Evolutionary conservation across 1,140 invertebrate genomes (phyloP), one percentile per base, ranked within the genome.

Genomic region (Aphelenchoides fujianensis): DNA sequence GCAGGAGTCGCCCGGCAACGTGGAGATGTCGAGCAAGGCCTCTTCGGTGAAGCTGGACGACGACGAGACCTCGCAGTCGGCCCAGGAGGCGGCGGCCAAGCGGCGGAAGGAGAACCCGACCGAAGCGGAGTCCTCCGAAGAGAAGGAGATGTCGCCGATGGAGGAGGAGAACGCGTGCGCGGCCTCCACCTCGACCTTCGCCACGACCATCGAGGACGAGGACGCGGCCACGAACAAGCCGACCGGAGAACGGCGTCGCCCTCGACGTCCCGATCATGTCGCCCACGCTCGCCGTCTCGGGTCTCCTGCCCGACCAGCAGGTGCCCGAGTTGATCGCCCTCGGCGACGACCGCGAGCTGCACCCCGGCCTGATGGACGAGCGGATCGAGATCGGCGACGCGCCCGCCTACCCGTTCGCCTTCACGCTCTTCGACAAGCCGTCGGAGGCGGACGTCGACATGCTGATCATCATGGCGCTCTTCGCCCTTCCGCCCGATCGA

Each of bases 391-490:
- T 66, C 16, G 63, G 63, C 36, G n/a, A 36, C 1, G 53, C 16
- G 37, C 63, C 63, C 12, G 12, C 12, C 12, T 66, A 36, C 32
- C 63, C 63, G 3, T 66, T 66, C 32, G 16, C 63, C 12, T 66
- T 66, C 63, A 30, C 31, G n/a, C 31, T 66, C 16, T 66, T 66
- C 16, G 63, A 66, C 32, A 30, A 35, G 16, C 27, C 63, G 1
- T 19, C 12, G 27, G 63, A 36, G 31, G 19, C 31, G n/a, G 63
- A 66, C n/a, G 63, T 66, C 32, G 63, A 66, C 31, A 12, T 66
- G 16, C 3, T 66, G 32, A 66, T 66, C n/a, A 12, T 66, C 12
- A 66, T 66, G 63, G 63, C 63, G 12, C n/a, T 66, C 12, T n/a
- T 66, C 53, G 63, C 63, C 16, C 36, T 66, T 34, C 23, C 31